Evolutionary conservation across 1,140 invertebrate species (phyloP), one percentile per base, ranked within the genome.

Genomic region (Tenebrio molitor): DNA sequence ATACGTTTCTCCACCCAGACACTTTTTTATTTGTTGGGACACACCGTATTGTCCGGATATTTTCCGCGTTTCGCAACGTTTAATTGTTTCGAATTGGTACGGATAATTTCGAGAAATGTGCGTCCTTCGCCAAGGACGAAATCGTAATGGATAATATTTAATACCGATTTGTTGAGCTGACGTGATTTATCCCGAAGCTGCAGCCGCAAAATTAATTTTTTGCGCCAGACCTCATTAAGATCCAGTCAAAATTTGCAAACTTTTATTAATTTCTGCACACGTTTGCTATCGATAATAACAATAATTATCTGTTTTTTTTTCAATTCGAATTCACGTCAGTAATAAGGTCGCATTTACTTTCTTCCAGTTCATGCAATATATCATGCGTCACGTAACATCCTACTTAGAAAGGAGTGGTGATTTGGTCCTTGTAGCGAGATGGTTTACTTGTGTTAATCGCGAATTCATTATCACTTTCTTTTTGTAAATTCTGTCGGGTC

Each of bases 331-430:
- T n/a, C n/a, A n/a, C n/a, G n/a, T n/a, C n/a, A n/a, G n/a, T 29
- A 29, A 29, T 29, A 29, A 29, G 25, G 25, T 29, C 8, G 6
- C 17, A n/a, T 10, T 17, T 50, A 50, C 44, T 50, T 50, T 50
- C 44, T 50, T 50, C 44, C 16, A 17, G 19, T 50, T 50, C 0
- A 17, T 3, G 44, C 44, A 50, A 50, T 50, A 10, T 50, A 50
- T 50, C 44, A 19, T 50, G 44, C 21, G 44, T 50, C 44, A 50
- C 44, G 44, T 50, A 50, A 50, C 44, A 50, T 50, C 44, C 44
- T 17, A 50, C 44, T 50, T 50, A 50, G 17, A 19, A 50, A 50
- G 44, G 44, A 50, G 17, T 50, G 44, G 44, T 50, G 44, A 50
- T 50, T 50, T 21, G 44, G n/a, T 50, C 44, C 44, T 50, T 50